These are phyloP conservation scores for Epinotia ramella DNA, from an alignment of 2,888 invertebrate species.

Conservation along the genomic window DNA sequence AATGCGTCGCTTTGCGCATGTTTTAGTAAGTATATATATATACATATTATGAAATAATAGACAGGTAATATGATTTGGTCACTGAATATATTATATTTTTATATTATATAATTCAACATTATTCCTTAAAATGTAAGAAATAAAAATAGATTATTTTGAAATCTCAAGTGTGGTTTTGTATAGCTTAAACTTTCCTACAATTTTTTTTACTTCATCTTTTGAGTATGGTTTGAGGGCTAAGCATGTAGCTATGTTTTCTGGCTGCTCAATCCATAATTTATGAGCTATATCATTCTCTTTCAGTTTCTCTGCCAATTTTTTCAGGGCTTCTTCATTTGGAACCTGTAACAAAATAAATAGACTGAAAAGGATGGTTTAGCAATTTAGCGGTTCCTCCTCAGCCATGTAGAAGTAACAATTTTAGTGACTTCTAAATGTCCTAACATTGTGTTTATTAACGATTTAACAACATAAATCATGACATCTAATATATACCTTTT, in stretches of 20 bases:
- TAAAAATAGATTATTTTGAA: constrained; percentile 27
- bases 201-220: constrained; percentile 92
- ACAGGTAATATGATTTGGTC: background rate
- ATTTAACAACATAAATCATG: too few relatives aligned
- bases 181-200: constrained; percentile 94
- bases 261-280: constrained; percentile 98
- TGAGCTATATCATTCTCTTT: constrained; percentile 90
- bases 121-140: background rate
- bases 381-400: background rate
- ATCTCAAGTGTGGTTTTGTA: constrained; percentile 82
- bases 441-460: too few relatives aligned
- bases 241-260: constrained; percentile 98
- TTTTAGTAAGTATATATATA: background rate
- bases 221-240: constrained; percentile 96
- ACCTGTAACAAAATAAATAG: constrained; percentile 81
- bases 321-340: constrained; percentile 90
- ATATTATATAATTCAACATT: background rate
- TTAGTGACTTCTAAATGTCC: too few relatives aligned
- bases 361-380: background rate
- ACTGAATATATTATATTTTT: background rate
- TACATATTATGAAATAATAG: too few relatives aligned
- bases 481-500: too few relatives aligned
- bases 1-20: too few relatives aligned
- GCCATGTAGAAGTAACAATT: too few relatives aligned
- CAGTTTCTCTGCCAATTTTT: constrained; percentile 88